Evolutionary conservation across 2,888 invertebrate species (phyloP), one percentile per base, ranked within the genome.

Genomic region (Phortica okadai): DNA sequence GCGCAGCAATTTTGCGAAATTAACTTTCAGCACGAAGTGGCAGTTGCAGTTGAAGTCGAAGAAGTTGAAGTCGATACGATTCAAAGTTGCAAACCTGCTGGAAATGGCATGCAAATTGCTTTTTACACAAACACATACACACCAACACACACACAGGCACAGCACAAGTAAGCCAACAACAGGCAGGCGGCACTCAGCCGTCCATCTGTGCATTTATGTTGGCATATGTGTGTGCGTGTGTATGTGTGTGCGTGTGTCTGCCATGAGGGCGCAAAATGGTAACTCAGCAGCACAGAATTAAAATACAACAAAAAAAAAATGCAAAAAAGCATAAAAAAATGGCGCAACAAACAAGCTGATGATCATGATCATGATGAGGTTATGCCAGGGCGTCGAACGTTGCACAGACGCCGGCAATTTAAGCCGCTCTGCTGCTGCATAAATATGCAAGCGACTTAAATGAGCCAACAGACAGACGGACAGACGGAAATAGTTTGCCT

Each of bases 91-190:
- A 72, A 72, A 72, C 78, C 83, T 64, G 74, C 78, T 80, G 85
- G 79, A 85, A 85, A 87, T 86, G 88, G 87, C 85, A 86, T 86
- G 85, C 85, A 86, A 86, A 86, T 86, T 88, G 85, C 87, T 86
- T 86, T 86, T 88, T 83, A 85, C 88, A 87, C 85, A 69, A 8
- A 66, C 41, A 41, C 66, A 66, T 3, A 33, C n/a, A 25, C 33
- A 16, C 70, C 54, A 8, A 54, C 70, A 72, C 50, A 50, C 42
- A 21, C 45, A 44, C n/a, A 25, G 33, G 11, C 11, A 2, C 0
- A 11, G 41, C 8, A 69, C 70, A 72, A 45, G 25, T 25, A 50
- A 33, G 21, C 8, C 6, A 3, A 70, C 21, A 62, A 6, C 50
- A 50, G 2, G 14, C 14, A 50, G 8, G 50, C 50, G 14, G 50